Evolutionary conservation across 2,888 invertebrate genomes (phyloP).

Genomic region (Trichogramma dendrolimi): DNA sequence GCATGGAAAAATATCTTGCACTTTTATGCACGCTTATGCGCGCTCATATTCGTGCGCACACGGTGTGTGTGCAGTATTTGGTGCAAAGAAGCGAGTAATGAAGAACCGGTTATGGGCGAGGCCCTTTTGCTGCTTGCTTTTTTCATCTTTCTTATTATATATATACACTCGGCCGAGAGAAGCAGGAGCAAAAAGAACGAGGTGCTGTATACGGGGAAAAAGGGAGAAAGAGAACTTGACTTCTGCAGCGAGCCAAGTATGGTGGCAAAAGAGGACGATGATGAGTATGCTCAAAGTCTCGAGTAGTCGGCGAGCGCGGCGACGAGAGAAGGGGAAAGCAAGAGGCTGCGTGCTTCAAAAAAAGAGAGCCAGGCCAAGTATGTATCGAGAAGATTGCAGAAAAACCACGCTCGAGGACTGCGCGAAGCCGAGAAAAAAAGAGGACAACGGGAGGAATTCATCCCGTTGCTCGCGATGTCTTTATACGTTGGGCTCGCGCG

Average conservation of each 20-base stretch:
- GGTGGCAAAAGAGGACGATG: conserved; percentile 48
- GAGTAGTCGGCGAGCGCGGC: conserved; percentile 5
- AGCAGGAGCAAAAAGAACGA: conserved; percentile 27
- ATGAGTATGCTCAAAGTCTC: conserved; percentile 6
- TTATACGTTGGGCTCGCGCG: conserved; percentile 50
- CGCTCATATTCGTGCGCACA: no score
- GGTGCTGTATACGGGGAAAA: conserved; percentile 24
- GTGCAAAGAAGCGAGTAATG: not conserved
- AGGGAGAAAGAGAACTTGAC: conserved; percentile 13
- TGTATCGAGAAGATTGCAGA: no score
- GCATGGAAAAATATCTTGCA: no score
- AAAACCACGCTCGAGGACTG: no score
- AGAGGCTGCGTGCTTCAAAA: conserved; percentile 2
- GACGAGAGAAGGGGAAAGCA: conserved; percentile 20
- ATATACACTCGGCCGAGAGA: conserved; percentile 30
- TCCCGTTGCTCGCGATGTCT: conserved; percentile 46
- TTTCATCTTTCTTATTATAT: conserved; percentile 37
- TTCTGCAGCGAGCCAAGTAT: conserved; percentile 45
- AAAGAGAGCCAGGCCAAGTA: not conserved
- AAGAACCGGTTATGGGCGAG: conserved; percentile 52
- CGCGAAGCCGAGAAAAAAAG: conserved; percentile 13
- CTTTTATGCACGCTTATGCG: no score
- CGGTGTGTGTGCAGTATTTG: no score
- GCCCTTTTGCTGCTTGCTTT: conserved; percentile 46
- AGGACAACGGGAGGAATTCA: conserved; percentile 11